A percentile compares a stretch with the other conserved stretches of the same genome.
Evolutionary conservation across 2,888 invertebrate species (phyloP).

Genomic region (Hypolimnas misippus): DNA sequence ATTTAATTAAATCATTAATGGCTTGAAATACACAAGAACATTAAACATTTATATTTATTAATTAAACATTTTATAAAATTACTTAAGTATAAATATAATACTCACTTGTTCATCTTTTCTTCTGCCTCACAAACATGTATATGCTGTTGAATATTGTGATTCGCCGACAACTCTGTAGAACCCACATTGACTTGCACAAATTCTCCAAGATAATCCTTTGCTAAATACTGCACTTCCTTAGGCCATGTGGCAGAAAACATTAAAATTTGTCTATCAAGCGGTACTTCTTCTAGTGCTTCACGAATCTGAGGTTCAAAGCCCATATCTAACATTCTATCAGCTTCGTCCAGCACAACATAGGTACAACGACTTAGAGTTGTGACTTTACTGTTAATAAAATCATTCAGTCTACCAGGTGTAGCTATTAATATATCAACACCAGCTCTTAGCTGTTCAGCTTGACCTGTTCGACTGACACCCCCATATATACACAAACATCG

Average conservation of each 20-base stretch:
- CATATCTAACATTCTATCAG: slow-evolving; percentile 98
- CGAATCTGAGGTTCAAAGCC: slow-evolving; percentile 98
- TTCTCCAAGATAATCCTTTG: slow-evolving; percentile 94
- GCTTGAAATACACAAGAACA: no score
- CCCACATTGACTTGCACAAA: slow-evolving; percentile 97
- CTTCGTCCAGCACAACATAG: slow-evolving; percentile 94
- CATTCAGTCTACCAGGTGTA: slow-evolving; percentile 93
- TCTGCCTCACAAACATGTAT: slow-evolving; percentile 92
- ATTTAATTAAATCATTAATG: no score
- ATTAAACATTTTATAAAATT: not conserved
- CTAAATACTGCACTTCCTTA: slow-evolving; percentile 94
- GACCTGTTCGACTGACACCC: slow-evolving; percentile 89
- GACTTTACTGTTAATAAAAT: slow-evolving; percentile 89
- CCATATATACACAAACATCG: slow-evolving; percentile 94
- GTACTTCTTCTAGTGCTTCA: slow-evolving; percentile 94
- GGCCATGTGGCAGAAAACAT: slow-evolving; percentile 99
- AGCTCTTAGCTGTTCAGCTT: slow-evolving; percentile 85
- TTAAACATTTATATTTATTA: not conserved
- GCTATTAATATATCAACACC: slow-evolving; percentile 95
- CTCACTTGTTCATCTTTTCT: slow-evolving; percentile 86
- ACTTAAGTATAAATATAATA: slow-evolving; percentile 22
- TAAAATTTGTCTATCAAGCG: slow-evolving; percentile 95
- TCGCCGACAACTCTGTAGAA: slow-evolving; percentile 92
- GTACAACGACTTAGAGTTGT: slow-evolving; percentile 89
- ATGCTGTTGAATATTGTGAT: slow-evolving; percentile 94